phyloP scores from a whole-genome alignment of 2,888 invertebrate genomes.

The Habroteleia sp. region DNA sequence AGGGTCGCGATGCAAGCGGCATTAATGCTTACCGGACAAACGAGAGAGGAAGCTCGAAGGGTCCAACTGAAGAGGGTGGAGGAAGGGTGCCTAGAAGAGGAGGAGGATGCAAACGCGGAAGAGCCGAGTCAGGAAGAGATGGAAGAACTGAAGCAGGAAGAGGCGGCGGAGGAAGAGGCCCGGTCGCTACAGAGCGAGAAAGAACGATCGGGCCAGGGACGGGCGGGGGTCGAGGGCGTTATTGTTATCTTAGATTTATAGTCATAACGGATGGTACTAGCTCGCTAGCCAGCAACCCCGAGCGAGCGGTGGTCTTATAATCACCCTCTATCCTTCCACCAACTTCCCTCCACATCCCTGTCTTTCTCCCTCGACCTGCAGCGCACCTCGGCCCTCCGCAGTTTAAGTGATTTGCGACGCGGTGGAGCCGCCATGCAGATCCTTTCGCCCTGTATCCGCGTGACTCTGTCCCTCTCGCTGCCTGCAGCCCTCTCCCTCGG shows the following conservation, averaged over 20 bases:
- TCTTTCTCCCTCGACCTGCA: slow-evolving; percentile 67
- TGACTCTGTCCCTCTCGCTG: slow-evolving; percentile 29
- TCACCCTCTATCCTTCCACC: slow-evolving; percentile 78
- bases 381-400: slow-evolving; percentile 77
- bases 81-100: slow-evolving; percentile 52
- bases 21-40: slow-evolving; percentile 75
- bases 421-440: slow-evolving; percentile 81
- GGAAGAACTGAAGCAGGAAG: slow-evolving; percentile 36
- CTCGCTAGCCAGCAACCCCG: slow-evolving; percentile 80
- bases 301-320: slow-evolving; percentile 79
- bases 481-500: slow-evolving; percentile 21
- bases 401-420: slow-evolving; percentile 81
- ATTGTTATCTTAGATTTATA: slow-evolving; percentile 81
- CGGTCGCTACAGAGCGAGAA: slow-evolving; percentile 70
- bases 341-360: slow-evolving; percentile 67
- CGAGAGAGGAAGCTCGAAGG: slow-evolving; percentile 53
- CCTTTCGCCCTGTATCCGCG: slow-evolving; percentile 77
- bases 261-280: slow-evolving; percentile 81
- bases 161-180: too few relatives aligned
- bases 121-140: background rate
- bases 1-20: slow-evolving; percentile 72
- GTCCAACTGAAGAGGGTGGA: slow-evolving; percentile 49
- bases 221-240: slow-evolving; percentile 74
- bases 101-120: slow-evolving; percentile 34
- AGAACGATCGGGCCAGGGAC: slow-evolving; percentile 72